Conservation (phyloP, 2,113 vertebrate genomes). For the Psophia crepitans region DNA sequence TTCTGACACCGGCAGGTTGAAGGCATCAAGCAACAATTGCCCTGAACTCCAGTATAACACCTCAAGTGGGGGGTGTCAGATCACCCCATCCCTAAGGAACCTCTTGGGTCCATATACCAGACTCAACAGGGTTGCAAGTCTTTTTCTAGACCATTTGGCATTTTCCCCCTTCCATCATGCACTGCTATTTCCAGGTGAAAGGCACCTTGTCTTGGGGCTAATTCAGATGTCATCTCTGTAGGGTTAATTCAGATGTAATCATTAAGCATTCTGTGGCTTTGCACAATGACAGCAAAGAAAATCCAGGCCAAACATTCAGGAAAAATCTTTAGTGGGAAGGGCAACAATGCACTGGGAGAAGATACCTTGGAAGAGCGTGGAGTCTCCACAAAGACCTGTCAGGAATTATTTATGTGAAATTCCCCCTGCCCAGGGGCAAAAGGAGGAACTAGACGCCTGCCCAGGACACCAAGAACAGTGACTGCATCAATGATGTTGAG, state of each 20-base stretch:
- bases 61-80: neutral
- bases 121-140: neutral
- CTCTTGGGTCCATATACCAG: neutral
- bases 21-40: neutral
- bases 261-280: neutral
- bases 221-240: neutral
- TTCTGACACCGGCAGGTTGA: neutral
- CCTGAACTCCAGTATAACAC: neutral
- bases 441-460: neutral
- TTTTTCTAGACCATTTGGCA: neutral
- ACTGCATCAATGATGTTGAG: neutral
- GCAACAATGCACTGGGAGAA: accelerated
- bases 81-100: neutral
- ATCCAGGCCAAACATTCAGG: neutral
- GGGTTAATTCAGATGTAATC: neutral
- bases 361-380: neutral
- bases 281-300: neutral
- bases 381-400: neutral
- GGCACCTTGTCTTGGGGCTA: neutral
- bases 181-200: neutral
- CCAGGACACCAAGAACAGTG: neutral
- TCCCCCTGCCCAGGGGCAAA: neutral
- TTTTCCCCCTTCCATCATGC: neutral
- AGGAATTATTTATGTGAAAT: neutral
- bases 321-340: neutral